Percentiles rank a stretch among this genome's conserved stretches.
Evolutionary conservation across 2,888 invertebrate genomes (phyloP).

Genomic region (Megaustenia siamemsis): DNA sequence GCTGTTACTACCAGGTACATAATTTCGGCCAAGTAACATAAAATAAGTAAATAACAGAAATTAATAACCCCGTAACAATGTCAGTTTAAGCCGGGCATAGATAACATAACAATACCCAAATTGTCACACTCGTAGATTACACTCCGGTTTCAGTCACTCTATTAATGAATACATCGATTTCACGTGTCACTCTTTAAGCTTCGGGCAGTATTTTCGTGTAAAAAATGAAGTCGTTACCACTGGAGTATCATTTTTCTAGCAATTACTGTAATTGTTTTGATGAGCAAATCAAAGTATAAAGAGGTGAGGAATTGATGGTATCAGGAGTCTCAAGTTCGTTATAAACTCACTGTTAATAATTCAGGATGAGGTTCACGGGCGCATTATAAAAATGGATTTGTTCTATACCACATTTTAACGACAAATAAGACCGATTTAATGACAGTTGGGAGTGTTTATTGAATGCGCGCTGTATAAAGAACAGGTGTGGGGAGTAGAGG

Average conservation of each 20-base stretch:
- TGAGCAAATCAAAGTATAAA: slow-evolving; percentile 22
- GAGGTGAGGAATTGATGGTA: slow-evolving; percentile 28
- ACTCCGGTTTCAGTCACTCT: background rate
- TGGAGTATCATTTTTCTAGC: background rate
- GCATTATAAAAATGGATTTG: background rate
- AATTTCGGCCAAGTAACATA: background rate
- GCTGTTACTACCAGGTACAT: background rate
- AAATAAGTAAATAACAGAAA: slow-evolving; percentile 33
- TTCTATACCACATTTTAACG: slow-evolving; percentile 3
- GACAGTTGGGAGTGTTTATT: background rate
- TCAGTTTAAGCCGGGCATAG: background rate
- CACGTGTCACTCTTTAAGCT: background rate
- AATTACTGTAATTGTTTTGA: slow-evolving; percentile 25
- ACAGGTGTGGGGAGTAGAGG: background rate
- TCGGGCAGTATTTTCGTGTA: slow-evolving; percentile 21
- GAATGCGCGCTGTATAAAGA: background rate
- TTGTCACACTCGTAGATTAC: slow-evolving; percentile 5
- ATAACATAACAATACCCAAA: slow-evolving; percentile 23
- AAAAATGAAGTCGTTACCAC: slow-evolving; percentile 26
- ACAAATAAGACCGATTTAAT: background rate
- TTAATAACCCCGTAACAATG: background rate
- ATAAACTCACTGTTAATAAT: slow-evolving; percentile 7
- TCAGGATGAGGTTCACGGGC: background rate
- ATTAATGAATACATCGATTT: slow-evolving; percentile 27
- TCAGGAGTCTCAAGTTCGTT: slow-evolving; percentile 15